A percentile compares a stretch with the other conserved stretches of the same genome.
phyloP scores from a whole-genome alignment of 2,113 vertebrate species.

The Phycodurus eques region DNA sequence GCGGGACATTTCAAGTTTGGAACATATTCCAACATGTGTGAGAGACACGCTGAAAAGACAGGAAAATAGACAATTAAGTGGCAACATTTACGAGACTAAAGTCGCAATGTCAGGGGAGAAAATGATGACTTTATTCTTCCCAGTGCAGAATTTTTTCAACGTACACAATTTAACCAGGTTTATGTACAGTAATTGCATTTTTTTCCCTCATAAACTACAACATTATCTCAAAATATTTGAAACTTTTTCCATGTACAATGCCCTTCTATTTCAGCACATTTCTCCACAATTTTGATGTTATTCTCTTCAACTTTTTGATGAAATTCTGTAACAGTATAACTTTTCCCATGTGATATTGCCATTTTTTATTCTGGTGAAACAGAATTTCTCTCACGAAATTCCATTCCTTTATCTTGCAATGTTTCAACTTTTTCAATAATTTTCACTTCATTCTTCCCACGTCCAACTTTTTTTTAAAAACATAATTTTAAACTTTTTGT shows the following conservation, averaged over 20 bases:
- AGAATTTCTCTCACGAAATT: neutral
- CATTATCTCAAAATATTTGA: neutral
- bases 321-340: too few relatives aligned
- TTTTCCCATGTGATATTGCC: neutral
- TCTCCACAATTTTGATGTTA: too few relatives aligned
- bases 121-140: too few relatives aligned
- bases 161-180: neutral
- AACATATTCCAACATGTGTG: slow-evolving; percentile 20
- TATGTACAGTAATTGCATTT: neutral
- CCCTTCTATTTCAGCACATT: too few relatives aligned
- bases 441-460: too few relatives aligned
- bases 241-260: too few relatives aligned
- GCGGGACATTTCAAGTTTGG: slow-evolving; percentile 11
- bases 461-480: too few relatives aligned
- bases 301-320: too few relatives aligned
- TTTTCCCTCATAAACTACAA: neutral
- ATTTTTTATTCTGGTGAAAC: too few relatives aligned
- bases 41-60: slow-evolving; percentile 31
- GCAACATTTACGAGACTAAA: neutral
- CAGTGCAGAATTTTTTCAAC: too few relatives aligned
- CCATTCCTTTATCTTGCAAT: neutral
- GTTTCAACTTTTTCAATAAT: neutral
- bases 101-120: neutral
- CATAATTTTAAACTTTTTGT: too few relatives aligned
- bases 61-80: slow-evolving; percentile 17